phyloP scores from a whole-genome alignment of 2,113 vertebrate species.

The Nyctereutes procyonoides region DNA sequence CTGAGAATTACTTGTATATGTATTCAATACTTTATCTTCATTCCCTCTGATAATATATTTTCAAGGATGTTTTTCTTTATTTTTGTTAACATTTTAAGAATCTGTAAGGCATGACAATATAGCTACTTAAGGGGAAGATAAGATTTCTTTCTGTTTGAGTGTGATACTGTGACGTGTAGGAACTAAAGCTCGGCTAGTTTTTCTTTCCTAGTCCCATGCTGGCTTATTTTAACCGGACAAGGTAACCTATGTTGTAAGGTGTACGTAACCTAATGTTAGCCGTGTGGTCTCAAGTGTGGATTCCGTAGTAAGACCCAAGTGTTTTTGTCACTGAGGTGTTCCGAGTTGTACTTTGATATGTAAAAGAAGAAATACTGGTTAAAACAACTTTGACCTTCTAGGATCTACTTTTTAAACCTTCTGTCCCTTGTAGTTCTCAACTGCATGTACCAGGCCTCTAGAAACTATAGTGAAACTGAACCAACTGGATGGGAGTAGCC shows the following conservation, averaged over 20 bases:
- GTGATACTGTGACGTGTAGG: conserved; percentile 83
- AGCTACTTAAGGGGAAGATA: conserved; percentile 83
- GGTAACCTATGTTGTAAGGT: neutral
- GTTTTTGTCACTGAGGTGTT: conserved; percentile 18
- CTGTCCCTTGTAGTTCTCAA: conserved; percentile 81
- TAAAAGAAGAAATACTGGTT: conserved; percentile 71
- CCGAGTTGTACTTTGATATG: conserved; percentile 65
- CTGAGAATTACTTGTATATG: conserved; percentile 76
- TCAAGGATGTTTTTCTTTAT: conserved; percentile 87
- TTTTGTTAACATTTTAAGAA: conserved; percentile 88
- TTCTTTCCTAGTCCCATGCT: conserved; percentile 49
- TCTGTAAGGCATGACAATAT: conserved; percentile 83
- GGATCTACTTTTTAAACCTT: conserved; percentile 79
- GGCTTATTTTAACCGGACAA: neutral
- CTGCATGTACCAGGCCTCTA: conserved; percentile 85
- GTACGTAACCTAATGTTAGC: conserved; percentile 61
- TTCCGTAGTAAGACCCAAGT: neutral
- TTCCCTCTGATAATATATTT: conserved; percentile 86
- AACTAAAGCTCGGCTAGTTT: conserved; percentile 79
- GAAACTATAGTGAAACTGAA: neutral
- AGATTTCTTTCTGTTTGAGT: conserved; percentile 53
- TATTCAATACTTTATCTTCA: conserved; percentile 79
- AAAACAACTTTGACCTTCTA: conserved; percentile 81
- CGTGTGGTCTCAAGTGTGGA: conserved; percentile 75
- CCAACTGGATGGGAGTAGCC: neutral